phyloP scores from a whole-genome alignment of 2,888 invertebrate genomes.

The Lepidochrysops patricia region DNA sequence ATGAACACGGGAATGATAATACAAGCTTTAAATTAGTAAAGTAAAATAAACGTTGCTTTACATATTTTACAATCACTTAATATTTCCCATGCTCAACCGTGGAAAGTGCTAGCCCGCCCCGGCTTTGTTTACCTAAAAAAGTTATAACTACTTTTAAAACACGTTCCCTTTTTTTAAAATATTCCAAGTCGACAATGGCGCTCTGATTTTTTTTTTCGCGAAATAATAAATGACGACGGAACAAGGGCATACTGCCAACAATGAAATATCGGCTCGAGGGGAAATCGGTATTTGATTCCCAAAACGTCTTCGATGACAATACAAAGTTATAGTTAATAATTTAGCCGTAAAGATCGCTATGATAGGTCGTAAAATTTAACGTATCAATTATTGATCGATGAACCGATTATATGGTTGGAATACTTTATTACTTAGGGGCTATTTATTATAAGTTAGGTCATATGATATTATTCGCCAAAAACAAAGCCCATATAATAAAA shows the following conservation, averaged over 20 bases:
- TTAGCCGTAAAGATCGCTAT: slow-evolving; percentile 29
- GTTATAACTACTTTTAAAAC: slow-evolving; percentile 26
- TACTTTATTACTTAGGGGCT: not conserved
- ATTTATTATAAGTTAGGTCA: not conserved
- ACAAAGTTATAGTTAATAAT: slow-evolving; percentile 23
- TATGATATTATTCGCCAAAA: not conserved
- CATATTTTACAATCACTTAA: not conserved
- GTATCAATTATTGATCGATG: slow-evolving; percentile 32
- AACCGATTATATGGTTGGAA: not conserved
- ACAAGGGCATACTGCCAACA: slow-evolving; percentile 40
- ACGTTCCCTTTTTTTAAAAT: slow-evolving; percentile 42
- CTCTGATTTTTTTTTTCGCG: slow-evolving; percentile 46
- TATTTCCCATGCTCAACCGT: not conserved
- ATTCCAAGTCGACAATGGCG: slow-evolving; percentile 39
- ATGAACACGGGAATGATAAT: too few relatives aligned
- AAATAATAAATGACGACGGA: slow-evolving; percentile 42
- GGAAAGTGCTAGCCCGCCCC: not conserved
- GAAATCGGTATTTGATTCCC: slow-evolving; percentile 28
- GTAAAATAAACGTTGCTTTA: too few relatives aligned
- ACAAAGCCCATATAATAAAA: not conserved
- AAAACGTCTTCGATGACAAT: slow-evolving; percentile 19
- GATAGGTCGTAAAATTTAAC: slow-evolving; percentile 34
- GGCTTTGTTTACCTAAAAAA: slow-evolving; percentile 28
- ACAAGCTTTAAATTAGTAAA: too few relatives aligned
- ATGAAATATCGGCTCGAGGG: slow-evolving; percentile 38